Percentiles rank a stretch among this genome's conserved stretches.
Evolutionary conservation across 2,888 invertebrate species (phyloP).

Genomic region (Hyppa rectilinea): DNA sequence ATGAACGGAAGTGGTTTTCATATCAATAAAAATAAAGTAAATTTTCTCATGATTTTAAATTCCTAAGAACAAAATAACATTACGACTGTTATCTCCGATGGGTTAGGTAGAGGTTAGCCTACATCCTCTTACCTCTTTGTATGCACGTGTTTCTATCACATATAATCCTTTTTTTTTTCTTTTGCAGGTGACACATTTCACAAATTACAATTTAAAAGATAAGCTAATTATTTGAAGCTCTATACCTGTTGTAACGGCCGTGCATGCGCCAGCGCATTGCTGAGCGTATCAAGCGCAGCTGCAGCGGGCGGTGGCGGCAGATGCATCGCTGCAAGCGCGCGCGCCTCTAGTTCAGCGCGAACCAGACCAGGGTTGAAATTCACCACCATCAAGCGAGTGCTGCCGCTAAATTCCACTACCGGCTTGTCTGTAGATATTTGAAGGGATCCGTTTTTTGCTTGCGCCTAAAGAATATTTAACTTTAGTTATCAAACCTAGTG

Average conservation of each 20-base stretch:
- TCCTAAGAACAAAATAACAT: not conserved
- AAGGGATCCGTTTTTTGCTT: constrained; percentile 82
- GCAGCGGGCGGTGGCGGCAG: constrained; percentile 95
- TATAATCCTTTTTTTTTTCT: not conserved
- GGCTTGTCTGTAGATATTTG: constrained; percentile 91
- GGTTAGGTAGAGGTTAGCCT: not conserved
- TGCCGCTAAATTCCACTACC: constrained; percentile 94
- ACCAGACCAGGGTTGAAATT: constrained; percentile 97
- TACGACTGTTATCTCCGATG: not conserved
- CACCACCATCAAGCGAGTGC: constrained; percentile 95
- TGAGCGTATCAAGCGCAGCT: constrained; percentile 92
- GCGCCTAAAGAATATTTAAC: constrained; percentile 73
- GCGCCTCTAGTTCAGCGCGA: constrained; percentile 96
- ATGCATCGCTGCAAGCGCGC: constrained; percentile 96
- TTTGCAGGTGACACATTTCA: no score
- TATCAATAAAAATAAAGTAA: not conserved
- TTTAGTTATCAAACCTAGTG: not conserved
- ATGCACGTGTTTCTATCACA: not conserved
- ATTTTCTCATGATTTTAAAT: not conserved
- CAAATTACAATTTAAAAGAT: not conserved
- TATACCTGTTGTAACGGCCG: constrained; percentile 95
- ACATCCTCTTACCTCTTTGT: not conserved
- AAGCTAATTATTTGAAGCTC: not conserved
- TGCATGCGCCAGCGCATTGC: constrained; percentile 95
- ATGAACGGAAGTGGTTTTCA: not conserved